Conservation (phyloP, 2,797 vertebrate species). For the Pangasius larnaudii region DNA sequence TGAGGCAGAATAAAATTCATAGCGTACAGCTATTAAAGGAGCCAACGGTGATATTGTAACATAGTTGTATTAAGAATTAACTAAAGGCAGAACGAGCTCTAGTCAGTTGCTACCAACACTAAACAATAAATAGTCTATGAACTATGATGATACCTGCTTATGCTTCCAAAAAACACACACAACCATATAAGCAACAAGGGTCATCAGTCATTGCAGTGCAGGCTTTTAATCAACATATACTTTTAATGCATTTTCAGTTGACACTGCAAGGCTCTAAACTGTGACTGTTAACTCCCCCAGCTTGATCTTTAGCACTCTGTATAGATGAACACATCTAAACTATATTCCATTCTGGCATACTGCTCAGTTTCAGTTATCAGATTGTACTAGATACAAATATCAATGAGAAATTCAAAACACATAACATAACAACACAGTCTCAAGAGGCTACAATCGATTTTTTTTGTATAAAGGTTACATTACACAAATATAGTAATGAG, state of each 20-base stretch:
- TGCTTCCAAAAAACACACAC: background rate
- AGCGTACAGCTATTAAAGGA: background rate
- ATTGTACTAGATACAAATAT: background rate
- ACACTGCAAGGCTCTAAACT: background rate
- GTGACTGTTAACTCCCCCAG: background rate
- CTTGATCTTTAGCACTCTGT: background rate
- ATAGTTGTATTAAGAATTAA: background rate
- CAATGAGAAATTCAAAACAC: background rate
- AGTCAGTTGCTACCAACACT: background rate
- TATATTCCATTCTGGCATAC: background rate
- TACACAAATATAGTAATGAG: background rate
- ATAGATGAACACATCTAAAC: background rate
- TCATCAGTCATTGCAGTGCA: background rate
- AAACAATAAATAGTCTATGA: background rate
- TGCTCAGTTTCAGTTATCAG: background rate
- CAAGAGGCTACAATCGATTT: background rate
- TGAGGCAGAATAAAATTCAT: background rate
- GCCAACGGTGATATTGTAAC: background rate
- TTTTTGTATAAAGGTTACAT: background rate
- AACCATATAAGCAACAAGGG: background rate
- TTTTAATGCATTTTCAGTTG: background rate
- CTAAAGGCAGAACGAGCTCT: background rate
- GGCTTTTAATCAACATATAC: background rate
- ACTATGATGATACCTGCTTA: background rate
- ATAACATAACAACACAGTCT: background rate